Evolutionary conservation across 2,797 vertebrate genomes (phyloP).

Genomic region (Sciaenops ocellatus): DNA sequence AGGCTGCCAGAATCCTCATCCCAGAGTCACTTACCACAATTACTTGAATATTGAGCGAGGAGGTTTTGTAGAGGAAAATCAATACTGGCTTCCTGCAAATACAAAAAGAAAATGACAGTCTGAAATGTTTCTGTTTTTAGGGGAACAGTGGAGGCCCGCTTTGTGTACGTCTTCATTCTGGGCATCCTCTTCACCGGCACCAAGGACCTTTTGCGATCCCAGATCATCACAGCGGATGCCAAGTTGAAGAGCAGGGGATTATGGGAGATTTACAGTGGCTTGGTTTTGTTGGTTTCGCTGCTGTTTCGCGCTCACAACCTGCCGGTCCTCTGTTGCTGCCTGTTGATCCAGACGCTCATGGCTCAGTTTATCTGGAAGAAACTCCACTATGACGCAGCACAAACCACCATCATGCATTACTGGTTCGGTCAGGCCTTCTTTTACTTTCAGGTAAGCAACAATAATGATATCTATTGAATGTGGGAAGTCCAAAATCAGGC

Average conservation of each 20-base stretch:
- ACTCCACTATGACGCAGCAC: constrained; percentile 89
- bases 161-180: constrained; percentile 95
- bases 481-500: too few relatives aligned
- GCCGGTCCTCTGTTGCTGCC: constrained; percentile 90
- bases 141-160: constrained; percentile 95
- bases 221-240: constrained; percentile 86
- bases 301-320: constrained; percentile 94
- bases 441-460: constrained; percentile 87
- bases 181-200: constrained; percentile 95
- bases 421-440: constrained; percentile 99
- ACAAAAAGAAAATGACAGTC: constrained; percentile 22
- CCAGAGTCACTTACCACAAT: constrained; percentile 31
- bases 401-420: constrained; percentile 95
- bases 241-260: constrained; percentile 87
- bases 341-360: constrained; percentile 91
- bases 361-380: constrained; percentile 92
- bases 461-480: neutral
- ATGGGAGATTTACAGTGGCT: constrained; percentile 93
- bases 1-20: constrained; percentile 29
- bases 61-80: constrained; percentile 37
- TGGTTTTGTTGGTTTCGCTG: constrained; percentile 91
- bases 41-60: constrained; percentile 41
- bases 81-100: constrained; percentile 31
- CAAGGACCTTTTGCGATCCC: constrained; percentile 92
- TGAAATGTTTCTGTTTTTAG: constrained; percentile 76